Evolutionary conservation across 2,888 invertebrate genomes (phyloP), one percentile per base, ranked within the genome.

Genomic region (Crepidodera aurea): DNA sequence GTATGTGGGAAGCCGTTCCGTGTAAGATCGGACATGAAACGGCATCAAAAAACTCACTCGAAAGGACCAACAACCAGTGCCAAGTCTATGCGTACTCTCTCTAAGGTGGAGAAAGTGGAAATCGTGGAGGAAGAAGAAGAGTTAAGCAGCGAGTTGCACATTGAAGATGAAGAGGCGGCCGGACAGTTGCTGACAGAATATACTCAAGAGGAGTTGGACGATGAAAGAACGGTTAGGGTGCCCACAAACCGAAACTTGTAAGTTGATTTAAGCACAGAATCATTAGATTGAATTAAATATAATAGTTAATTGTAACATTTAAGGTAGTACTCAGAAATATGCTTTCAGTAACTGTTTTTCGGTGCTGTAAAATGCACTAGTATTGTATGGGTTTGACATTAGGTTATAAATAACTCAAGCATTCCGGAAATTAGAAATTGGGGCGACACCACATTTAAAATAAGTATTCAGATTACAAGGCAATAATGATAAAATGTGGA

Each of bases 1-100:
- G 83, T 90, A 0, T 94, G 94, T 77, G 89, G 87, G 0, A 94
- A 93, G 76, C 87, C 88, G 19, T 95, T 95, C 82, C 86, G 94
- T 3, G 91, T 92, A 0, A 86, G 90, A 1, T 92, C 92, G 12
- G 94, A 94, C 78, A 87, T 94, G 83, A 90, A 92, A 56, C 85
- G 94, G 0, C 94, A 94, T 77, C 83, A 87, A 77, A 86, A 87
- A 51, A 90, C 90, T 0, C 94, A 94, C 79, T 83, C 82, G 0
- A 82, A 76, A 60, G 61, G 62, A 15, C 51, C 70, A 8, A 51
- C 57, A 18, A 44, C 57, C 44, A 51, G 10, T 19, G 27, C 48
- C 32, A 68, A 65, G 18, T 39, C 34, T 8, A 19, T 57, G 29
- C 40, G 63, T 1, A 70, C 62, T 54, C 60, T 64, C 55, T 60